These are phyloP conservation scores for Andricus grossulariae DNA, from an alignment of 1,140 invertebrate species.

Conservation along the genomic window DNA sequence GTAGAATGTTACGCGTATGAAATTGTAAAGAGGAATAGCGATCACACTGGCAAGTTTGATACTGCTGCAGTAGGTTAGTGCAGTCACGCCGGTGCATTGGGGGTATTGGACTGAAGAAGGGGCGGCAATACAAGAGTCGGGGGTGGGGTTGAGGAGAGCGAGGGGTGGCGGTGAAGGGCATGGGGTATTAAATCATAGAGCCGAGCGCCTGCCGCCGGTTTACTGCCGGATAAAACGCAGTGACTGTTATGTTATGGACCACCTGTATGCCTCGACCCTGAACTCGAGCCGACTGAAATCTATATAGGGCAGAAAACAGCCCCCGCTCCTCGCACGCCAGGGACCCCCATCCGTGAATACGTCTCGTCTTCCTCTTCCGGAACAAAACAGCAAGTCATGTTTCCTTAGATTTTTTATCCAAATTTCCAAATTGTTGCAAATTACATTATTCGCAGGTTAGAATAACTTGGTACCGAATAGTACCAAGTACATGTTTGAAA, in stretches of 20 bases:
- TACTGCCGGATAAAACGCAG: constrained; percentile 77
- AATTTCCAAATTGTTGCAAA: neutral
- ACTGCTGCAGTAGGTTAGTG: constrained; percentile 49
- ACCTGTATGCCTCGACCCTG: constrained; percentile 77
- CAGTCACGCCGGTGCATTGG: constrained; percentile 48
- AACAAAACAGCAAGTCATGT: constrained; percentile 35
- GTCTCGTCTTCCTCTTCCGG: constrained; percentile 43
- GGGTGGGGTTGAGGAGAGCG: constrained; percentile 34
- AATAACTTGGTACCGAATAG: too few species aligned
- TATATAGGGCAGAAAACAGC: constrained; percentile 66
- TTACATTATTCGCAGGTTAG: too few species aligned
- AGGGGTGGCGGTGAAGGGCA: constrained; percentile 56
- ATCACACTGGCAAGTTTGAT: neutral
- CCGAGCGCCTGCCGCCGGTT: constrained; percentile 74
- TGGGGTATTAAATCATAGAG: constrained; percentile 76
- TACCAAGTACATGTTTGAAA: too few species aligned
- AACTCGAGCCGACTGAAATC: constrained; percentile 67
- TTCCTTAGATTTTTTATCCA: neutral
- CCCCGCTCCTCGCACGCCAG: constrained; percentile 45
- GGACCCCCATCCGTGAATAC: neutral
- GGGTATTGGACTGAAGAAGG: constrained; percentile 41
- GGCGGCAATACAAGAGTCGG: constrained; percentile 25
- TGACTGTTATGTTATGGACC: constrained; percentile 77
- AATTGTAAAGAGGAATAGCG: neutral
- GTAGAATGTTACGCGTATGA: too few species aligned